Evolutionary conservation across 1,140 invertebrate genomes (phyloP).

Genomic region (Drosophila willistoni): DNA sequence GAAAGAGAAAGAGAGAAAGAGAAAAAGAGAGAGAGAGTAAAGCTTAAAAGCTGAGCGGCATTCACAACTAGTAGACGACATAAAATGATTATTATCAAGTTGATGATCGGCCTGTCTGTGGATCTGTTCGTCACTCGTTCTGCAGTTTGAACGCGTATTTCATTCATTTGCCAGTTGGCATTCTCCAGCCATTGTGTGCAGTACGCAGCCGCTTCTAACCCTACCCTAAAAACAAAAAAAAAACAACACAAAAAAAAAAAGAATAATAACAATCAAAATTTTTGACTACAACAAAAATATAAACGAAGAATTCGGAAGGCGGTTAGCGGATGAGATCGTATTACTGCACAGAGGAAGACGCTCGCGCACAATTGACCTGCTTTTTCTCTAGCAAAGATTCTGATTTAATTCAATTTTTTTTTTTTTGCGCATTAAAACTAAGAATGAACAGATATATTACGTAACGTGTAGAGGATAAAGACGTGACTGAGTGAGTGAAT

Average conservation of each 20-base stretch:
- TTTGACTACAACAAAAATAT: background rate
- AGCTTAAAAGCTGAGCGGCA: background rate
- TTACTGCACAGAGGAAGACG: conserved; percentile 1
- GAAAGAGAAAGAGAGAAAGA: background rate
- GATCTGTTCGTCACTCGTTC: conserved; percentile 32
- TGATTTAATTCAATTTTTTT: conserved; percentile 13
- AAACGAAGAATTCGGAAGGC: conserved; percentile 1
- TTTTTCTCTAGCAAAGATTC: background rate
- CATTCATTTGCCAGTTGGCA: conserved; percentile 48
- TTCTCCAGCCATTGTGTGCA: conserved; percentile 66
- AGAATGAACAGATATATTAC: conserved; percentile 8
- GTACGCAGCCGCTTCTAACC: conserved; percentile 34
- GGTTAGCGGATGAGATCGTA: background rate
- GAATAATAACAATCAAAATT: background rate
- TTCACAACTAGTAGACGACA: background rate
- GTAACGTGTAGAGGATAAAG: conserved; percentile 4
- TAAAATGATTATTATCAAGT: conserved; percentile 27
- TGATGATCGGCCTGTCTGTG: background rate
- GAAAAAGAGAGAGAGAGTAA: background rate
- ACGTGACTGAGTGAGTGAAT: conserved; percentile 22
- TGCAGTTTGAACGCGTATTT: conserved; percentile 49
- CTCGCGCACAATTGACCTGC: conserved; percentile 31
- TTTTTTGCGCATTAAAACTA: conserved; percentile 13
- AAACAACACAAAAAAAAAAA: background rate
- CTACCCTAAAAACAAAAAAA: conserved; percentile 5